A percentile compares a stretch with the other conserved stretches of the same genome.
These are phyloP conservation scores for Brachionus rubens DNA, from an alignment of 1,140 invertebrate species.

Conservation along the genomic window DNA sequence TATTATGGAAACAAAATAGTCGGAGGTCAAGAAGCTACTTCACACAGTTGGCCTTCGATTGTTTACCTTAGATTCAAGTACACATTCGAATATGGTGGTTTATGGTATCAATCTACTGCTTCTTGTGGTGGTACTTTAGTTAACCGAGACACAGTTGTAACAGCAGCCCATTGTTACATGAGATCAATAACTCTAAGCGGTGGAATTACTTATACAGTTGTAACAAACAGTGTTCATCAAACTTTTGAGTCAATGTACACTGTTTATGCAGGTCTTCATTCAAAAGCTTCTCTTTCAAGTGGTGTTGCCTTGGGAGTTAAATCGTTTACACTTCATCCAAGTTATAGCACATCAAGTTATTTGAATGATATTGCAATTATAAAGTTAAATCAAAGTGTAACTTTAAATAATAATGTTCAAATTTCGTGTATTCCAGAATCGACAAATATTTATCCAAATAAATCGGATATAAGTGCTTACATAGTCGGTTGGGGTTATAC, in stretches of 20 bases:
- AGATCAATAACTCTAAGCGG: neutral
- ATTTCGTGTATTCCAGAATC: neutral
- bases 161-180: constrained; percentile 69
- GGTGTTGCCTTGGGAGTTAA: neutral
- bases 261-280: neutral
- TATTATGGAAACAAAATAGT: constrained; percentile 3
- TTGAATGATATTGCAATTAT: neutral
- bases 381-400: neutral
- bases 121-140: constrained; percentile 74
- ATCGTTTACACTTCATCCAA: constrained; percentile 6
- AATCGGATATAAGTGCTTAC: neutral
- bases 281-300: neutral
- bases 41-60: constrained; percentile 24
- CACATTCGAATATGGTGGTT: neutral
- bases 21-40: neutral
- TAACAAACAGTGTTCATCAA: neutral
- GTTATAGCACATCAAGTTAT: neutral
- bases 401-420: neutral
- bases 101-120: neutral
- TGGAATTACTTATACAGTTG: neutral
- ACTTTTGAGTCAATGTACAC: neutral
- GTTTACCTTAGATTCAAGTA: neutral
- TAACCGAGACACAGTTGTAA: constrained; percentile 69
- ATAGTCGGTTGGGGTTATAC: constrained; percentile 25
- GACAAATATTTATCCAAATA: neutral